Base-by-base conservation (phyloP, 2,888 invertebrate genomes). In the Alloplasta piceator region DNA sequence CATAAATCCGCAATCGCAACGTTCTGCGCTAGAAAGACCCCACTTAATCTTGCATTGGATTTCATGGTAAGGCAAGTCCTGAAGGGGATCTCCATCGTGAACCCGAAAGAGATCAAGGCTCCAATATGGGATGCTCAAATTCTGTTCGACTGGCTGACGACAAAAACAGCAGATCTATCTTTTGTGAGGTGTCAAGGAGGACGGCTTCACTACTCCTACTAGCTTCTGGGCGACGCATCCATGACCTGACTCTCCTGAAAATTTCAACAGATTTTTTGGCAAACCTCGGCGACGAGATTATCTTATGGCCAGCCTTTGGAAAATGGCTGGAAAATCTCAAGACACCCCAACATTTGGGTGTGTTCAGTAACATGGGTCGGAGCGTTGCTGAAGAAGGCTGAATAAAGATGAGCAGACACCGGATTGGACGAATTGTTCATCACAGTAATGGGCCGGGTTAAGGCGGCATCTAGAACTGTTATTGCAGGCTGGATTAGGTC, bases 261-360 rank as follows among this genome's bases (percentile, higher is more conserved):
- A 82, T 80, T 7, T 83, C 83, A 5, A 55, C 70, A 43, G 50
- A 82, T 10, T 71, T 68, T 36, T 39, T 84, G 1, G 52, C 48
- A 5, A 71, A 82, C 36, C 6, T 68, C 4, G 75, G 76, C 9
- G 70, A 86, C 14, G 84, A 84, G 56, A 82, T 86, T 36, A 82
- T 85, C 46, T 56, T 84, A 6, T 85, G 84, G 84, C 84, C 84
- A 26, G 64, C 38, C 5, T 84, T 85, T 70, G 84, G 85, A 3
- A 85, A 64, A 85, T 83, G n/a, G 84, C 0, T 85, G 80, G 82
- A 82, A 71, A 64, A 46, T 85, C 9, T 78, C 50, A 12, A 83
- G 48, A 50, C 81, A 85, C 16, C 41, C 78, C 3, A 85, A 82
- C 56, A 74, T 72, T 12, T 79, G 83, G 71, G n/a, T 85, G 1